Conservation (phyloP, 2,797 vertebrate species). For the Brachyalestes nurse region DNA sequence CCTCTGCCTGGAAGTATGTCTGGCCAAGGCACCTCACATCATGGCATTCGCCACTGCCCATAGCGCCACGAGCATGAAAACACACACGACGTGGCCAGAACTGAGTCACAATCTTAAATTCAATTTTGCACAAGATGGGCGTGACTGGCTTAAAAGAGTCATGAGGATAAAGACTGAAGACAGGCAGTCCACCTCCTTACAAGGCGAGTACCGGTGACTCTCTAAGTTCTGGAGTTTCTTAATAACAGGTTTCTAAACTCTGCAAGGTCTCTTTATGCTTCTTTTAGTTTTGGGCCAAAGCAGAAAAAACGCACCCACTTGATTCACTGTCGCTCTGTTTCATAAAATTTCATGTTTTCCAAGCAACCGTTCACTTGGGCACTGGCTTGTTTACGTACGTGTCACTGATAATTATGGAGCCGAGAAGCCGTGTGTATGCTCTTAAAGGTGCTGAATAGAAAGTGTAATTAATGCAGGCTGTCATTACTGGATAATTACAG, state of each 20-base stretch:
- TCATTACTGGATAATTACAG: constrained; percentile 11
- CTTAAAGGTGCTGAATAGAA: constrained; percentile 2
- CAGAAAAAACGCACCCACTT: not conserved
- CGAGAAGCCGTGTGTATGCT: not conserved
- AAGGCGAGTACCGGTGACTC: not conserved
- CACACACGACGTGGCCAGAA: constrained; percentile 56
- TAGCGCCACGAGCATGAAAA: constrained; percentile 53
- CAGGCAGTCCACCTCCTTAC: not conserved
- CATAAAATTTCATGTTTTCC: not conserved
- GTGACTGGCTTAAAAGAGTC: constrained; percentile 39
- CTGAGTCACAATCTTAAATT: constrained; percentile 62
- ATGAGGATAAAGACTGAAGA: constrained; percentile 2
- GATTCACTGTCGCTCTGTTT: not conserved
- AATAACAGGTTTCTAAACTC: constrained; percentile 14
- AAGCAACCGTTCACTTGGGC: not conserved
- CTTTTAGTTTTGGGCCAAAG: not conserved
- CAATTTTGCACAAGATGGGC: constrained; percentile 55
- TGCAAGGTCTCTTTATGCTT: not conserved
- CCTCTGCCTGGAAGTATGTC: not conserved
- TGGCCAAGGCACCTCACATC: constrained; percentile 12
- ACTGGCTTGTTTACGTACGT: not conserved
- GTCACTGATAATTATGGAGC: not conserved
- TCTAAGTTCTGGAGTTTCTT: constrained; percentile 10
- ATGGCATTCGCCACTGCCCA: constrained; percentile 47
- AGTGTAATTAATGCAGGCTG: not conserved